Evolutionary conservation across 2,797 vertebrate species (phyloP), one percentile per base, ranked within the genome.

Genomic region (Alcedo quadribrachys): DNA sequence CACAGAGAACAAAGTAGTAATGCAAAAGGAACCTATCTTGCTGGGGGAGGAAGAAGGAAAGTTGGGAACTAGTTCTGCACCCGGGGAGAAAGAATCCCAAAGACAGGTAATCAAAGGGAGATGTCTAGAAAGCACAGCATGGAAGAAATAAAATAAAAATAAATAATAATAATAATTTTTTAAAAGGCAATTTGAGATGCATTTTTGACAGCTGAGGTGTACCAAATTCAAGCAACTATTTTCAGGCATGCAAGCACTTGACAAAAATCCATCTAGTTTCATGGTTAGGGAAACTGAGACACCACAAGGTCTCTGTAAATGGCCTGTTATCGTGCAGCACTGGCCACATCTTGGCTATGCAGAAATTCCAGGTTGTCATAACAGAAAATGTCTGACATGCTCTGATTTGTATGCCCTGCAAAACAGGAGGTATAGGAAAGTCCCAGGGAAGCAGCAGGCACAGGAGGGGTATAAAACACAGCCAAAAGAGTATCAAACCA

Each of bases 1-100:
- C 91, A 69, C 71, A 92, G 71, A 94, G 86, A 94, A 96, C 95
- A 96, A 96, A 96, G 93, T 65, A 92, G 35, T 73, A 73, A 96
- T 87, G 84, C 43, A 93, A 94, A 93, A 92, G 75, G 78, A 78
- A 90, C 69, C 78, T 92, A 83, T 77, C 84, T 92, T 82, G 27
- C 68, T 91, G 51, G 85, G 61, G 71, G 79, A 85, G 86, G 88
- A 85, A 91, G 65, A 80, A 91, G 68, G 87, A 85, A 86, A 90
- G 43, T 87, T 66, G 84, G 30, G 77, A 61, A 48, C 71, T 55
- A 45, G 57, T 77, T 40, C 68, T 81, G 30, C 58, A 82, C 43
- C 75, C 62, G 57, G 89, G 40, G 63, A 88, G 58, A 86, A 88
- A 77, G 71, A 85, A 86, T 86, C 68, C 48, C 46, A 58, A 48